Conservation (phyloP, 1,140 invertebrate species). For the Cylas formicarius region DNA sequence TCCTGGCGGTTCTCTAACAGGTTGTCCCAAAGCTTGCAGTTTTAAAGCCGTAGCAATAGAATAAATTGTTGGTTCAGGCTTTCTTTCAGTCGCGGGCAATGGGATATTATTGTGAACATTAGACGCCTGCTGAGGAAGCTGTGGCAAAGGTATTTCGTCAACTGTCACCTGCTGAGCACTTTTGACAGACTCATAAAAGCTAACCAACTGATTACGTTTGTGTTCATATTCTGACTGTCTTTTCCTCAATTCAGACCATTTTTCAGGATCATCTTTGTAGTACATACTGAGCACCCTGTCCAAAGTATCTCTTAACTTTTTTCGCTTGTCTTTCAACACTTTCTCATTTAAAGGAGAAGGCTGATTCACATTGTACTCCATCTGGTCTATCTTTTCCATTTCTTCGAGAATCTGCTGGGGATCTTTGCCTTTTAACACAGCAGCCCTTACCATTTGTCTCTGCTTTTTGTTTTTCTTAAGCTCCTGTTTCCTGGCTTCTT, state of each 20-base stretch:
- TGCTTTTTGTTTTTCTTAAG: constrained; percentile 98
- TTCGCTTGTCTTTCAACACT: constrained; percentile 92
- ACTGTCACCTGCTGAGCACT: constrained; percentile 92
- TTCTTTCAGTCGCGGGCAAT: constrained; percentile 49
- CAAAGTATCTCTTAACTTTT: constrained; percentile 92
- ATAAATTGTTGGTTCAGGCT: constrained; percentile 43
- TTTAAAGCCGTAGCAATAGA: constrained; percentile 41
- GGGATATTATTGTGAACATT: constrained; percentile 60
- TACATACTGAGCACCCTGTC: constrained; percentile 91
- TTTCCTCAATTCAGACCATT: constrained; percentile 83
- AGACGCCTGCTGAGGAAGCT: constrained; percentile 42
- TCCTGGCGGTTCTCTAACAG: constrained; percentile 63
- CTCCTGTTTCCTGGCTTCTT: constrained; percentile 95
- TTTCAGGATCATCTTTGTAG: constrained; percentile 94
- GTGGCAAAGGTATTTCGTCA: constrained; percentile 93
- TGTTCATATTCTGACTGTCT: constrained; percentile 92
- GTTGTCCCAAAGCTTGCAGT: constrained; percentile 34
- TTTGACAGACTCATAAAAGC: constrained; percentile 90
- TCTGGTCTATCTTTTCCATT: constrained; percentile 96
- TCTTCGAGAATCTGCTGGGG: constrained; percentile 88
- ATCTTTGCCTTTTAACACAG: constrained; percentile 98
- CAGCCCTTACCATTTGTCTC: constrained; percentile 87
- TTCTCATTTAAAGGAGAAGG: constrained; percentile 93
- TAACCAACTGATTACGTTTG: constrained; percentile 73
- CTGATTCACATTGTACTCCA: constrained; percentile 93